Percentiles rank a stretch among this genome's conserved stretches.
These are phyloP conservation scores for Ceratitis capitata DNA, from an alignment of 1,140 invertebrate genomes.

Conservation along the genomic window DNA sequence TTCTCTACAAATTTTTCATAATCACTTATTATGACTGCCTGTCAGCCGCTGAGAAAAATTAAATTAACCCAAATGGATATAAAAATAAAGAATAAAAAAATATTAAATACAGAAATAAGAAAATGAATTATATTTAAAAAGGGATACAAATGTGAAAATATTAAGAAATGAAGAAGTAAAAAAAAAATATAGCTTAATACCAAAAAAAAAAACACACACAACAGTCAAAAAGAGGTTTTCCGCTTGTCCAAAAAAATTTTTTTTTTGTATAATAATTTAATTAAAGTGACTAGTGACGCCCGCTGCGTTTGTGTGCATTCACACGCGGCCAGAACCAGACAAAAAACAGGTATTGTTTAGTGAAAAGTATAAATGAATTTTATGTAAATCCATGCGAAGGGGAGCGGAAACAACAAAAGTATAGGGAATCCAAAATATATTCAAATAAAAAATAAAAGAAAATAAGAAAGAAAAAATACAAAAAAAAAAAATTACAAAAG, in stretches of 20 bases:
- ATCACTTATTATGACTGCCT: conserved; percentile 4
- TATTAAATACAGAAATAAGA: no score
- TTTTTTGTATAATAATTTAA: conserved; percentile 10
- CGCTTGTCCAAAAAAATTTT: neutral
- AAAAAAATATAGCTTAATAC: no score
- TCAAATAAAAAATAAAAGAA: neutral
- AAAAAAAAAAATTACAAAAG: neutral
- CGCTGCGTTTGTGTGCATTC: no score
- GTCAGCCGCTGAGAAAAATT: neutral
- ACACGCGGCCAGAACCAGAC: neutral
- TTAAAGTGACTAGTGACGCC: neutral
- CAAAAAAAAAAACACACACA: no score
- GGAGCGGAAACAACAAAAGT: neutral
- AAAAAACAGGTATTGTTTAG: neutral
- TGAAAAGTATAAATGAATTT: neutral
- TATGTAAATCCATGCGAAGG: neutral
- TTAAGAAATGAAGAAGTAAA: no score
- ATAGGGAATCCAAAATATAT: neutral
- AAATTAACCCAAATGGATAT: neutral
- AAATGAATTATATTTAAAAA: no score
- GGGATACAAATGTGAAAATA: no score
- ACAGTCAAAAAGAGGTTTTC: no score
- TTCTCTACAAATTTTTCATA: neutral
- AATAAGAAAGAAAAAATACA: no score
- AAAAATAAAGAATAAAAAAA: neutral